Percentiles rank a stretch among this genome's conserved stretches.
phyloP scores from a whole-genome alignment of 53 echinoderm and acorn worm genomes.

The Luidia sarsii region DNA sequence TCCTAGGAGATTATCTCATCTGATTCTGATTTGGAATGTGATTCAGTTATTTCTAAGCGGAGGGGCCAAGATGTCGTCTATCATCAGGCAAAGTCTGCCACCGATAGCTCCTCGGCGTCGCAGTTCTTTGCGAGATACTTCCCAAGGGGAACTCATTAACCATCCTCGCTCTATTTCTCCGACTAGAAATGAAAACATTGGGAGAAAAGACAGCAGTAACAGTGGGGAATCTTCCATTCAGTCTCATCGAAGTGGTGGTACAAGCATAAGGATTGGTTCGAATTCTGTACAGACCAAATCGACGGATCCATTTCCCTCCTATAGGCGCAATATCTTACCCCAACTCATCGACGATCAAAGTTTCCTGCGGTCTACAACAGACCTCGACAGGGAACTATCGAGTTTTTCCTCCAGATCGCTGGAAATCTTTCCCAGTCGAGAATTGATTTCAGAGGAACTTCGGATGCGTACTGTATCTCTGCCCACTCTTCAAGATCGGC shows the following conservation, averaged over 20 bases:
- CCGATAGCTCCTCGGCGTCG: constrained; percentile 9
- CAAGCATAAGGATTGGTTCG: too few relatives aligned
- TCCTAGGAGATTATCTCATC: too few relatives aligned
- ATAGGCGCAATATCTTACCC: constrained; percentile 5
- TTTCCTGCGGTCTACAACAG: not conserved
- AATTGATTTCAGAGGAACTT: constrained; percentile 42
- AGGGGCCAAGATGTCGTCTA: constrained; percentile 23
- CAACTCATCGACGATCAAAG: constrained; percentile 31
- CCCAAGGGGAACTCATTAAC: not conserved
- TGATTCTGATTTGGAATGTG: too few relatives aligned
- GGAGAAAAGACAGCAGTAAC: constrained; percentile 21
- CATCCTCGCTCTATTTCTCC: not conserved
- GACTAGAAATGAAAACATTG: not conserved
- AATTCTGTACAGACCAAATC: not conserved
- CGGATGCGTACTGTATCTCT: constrained; percentile 30
- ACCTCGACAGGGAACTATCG: not conserved
- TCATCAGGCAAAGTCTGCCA: constrained; percentile 25
- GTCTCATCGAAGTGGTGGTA: not conserved
- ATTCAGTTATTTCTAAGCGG: too few relatives aligned
- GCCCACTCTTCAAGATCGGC: not conserved
- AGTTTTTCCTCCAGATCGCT: constrained; percentile 21
- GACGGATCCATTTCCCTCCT: not conserved
- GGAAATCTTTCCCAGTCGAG: constrained; percentile 31
- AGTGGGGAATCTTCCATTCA: not conserved
- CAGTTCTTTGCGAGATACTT: not conserved